phyloP scores from a whole-genome alignment of 2,888 invertebrate genomes.

The Cybosia mesomella region DNA sequence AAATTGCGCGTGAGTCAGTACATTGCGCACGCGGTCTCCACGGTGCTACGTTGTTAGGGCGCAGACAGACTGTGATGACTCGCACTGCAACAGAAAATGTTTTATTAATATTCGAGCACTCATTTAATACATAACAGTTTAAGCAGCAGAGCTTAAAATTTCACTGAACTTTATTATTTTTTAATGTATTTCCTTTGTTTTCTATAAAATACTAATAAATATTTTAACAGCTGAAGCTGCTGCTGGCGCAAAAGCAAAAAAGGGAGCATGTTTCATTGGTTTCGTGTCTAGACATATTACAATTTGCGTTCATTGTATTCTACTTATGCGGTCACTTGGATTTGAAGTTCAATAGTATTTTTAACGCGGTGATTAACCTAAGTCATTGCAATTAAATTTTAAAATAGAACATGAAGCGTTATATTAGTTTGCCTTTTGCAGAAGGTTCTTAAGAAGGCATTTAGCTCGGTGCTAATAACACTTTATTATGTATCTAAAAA shows the following conservation, averaged over 20 bases:
- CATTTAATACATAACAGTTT: too few relatives aligned
- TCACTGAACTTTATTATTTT: too few relatives aligned
- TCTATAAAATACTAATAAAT: background rate
- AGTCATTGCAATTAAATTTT: background rate
- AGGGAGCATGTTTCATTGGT: background rate
- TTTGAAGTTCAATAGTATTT: constrained; percentile 1
- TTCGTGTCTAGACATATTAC: background rate
- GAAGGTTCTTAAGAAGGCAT: background rate
- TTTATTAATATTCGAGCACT: background rate
- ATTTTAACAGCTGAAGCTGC: background rate
- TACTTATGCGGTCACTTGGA: background rate
- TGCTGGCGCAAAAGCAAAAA: background rate
- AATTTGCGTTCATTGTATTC: background rate
- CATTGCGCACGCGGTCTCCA: constrained; percentile 27
- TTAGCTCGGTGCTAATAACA: background rate
- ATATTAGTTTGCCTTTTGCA: background rate
- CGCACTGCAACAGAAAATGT: background rate
- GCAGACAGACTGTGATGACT: background rate
- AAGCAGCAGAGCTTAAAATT: too few relatives aligned
- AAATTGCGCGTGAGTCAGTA: constrained; percentile 53
- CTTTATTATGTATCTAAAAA: background rate
- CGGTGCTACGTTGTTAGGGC: constrained; percentile 5
- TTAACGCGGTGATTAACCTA: background rate
- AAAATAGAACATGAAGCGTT: background rate
- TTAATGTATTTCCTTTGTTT: background rate